Evolutionary conservation across 2,888 invertebrate genomes (phyloP).

Genomic region (Cephalotes varians): DNA sequence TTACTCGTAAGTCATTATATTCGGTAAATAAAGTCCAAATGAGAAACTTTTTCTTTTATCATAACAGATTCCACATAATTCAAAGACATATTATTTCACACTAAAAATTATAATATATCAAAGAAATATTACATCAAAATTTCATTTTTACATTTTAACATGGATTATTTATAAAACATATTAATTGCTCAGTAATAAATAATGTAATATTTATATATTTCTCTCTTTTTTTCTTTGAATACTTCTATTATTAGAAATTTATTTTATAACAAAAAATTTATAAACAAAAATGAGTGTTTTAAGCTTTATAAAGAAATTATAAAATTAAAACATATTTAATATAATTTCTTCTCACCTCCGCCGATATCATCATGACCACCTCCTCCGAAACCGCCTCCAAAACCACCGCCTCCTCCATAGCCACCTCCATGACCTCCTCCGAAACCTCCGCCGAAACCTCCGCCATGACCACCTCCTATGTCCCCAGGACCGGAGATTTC

Average conservation of each 20-base stretch:
- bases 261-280: not conserved
- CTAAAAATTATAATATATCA: not conserved
- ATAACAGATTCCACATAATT: not conserved
- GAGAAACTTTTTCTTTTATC: not conserved
- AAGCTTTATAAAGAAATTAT: not conserved
- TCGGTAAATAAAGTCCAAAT: not conserved
- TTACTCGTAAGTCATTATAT: not conserved
- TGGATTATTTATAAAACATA: not conserved
- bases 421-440: conserved; percentile 50
- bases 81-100: not conserved
- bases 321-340: not conserved
- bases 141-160: not conserved
- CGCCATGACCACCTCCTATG: conserved; percentile 50
- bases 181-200: not conserved
- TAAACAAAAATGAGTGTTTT: no score
- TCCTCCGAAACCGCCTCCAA: conserved; percentile 55
- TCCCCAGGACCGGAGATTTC: conserved; percentile 72
- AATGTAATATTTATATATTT: not conserved
- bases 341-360: conserved; percentile 24
- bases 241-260: not conserved
- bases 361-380: conserved; percentile 50
- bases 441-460: conserved; percentile 16
- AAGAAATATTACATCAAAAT: not conserved
- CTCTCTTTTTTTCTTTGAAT: not conserved
- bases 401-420: conserved; percentile 39